Evolutionary conservation across 1,140 invertebrate species (phyloP).

Genomic region (Hestina assimilis): DNA sequence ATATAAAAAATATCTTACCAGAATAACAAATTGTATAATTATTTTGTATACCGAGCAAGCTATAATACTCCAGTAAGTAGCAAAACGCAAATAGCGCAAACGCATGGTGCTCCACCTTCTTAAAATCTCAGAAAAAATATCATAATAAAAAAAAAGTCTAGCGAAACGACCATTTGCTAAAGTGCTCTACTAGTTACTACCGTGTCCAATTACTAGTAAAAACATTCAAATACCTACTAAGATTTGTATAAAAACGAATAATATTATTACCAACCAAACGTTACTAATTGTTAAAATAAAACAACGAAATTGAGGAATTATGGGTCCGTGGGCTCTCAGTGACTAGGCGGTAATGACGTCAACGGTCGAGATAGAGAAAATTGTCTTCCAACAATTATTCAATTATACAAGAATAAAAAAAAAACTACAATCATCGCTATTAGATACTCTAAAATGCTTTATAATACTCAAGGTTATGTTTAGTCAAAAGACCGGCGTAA

Average conservation of each 20-base stretch:
- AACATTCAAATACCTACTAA: conserved; percentile 62
- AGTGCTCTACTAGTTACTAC: conserved; percentile 75
- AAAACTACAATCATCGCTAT: conserved; percentile 45
- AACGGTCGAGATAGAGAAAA: conserved; percentile 45
- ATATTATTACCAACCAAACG: conserved; percentile 73
- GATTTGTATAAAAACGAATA: conserved; percentile 70
- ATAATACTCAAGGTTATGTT: conserved; percentile 62
- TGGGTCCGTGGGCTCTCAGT: conserved; percentile 72
- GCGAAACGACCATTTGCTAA: conserved; percentile 71
- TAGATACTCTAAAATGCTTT: conserved; percentile 68
- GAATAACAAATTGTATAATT: conserved; percentile 75
- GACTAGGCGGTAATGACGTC: conserved; percentile 75
- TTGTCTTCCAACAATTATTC: conserved; percentile 45
- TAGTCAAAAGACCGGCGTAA: conserved; percentile 46
- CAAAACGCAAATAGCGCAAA: conserved; percentile 36
- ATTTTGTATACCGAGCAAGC: conserved; percentile 68
- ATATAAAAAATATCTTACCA: conserved; percentile 76
- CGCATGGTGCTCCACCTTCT: conserved; percentile 44
- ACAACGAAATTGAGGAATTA: conserved; percentile 64
- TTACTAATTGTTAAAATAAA: conserved; percentile 66
- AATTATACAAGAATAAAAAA: conserved; percentile 39
- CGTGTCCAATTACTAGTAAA: conserved; percentile 59
- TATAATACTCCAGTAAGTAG: conserved; percentile 70
- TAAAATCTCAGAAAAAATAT: conserved; percentile 63
- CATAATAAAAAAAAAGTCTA: conserved; percentile 65